Evolutionary conservation across 2,888 invertebrate species (phyloP), one percentile per base, ranked within the genome.

Genomic region (Periphyllus acericola): DNA sequence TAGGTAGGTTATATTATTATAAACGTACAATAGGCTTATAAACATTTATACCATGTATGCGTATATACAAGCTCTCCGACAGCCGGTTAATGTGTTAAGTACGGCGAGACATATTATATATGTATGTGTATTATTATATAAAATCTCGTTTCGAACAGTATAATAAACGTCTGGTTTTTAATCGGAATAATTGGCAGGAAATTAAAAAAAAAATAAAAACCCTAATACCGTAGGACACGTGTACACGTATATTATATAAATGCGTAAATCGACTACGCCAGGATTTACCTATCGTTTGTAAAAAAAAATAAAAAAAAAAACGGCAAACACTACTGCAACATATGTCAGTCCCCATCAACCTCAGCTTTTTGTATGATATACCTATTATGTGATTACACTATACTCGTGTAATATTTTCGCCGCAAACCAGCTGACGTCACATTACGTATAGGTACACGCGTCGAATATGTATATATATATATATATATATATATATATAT

Each of bases 121-220:
- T n/a, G n/a, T n/a, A n/a, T n/a, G 55, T 25, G 21, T n/a, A 36
- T 29, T 60, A 17, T 60, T 6, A 3, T 9, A 14, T n/a, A 80
- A 60, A 55, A 80, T 34, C 36, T 80, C 60, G 36, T 80, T 80
- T 60, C n/a, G 60, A 60, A 8, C n/a, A n/a, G n/a, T n/a, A n/a
- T 34, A 60, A 80, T 80, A 46, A 14, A 80, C 80, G 60, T 75
- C 25, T 75, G 75, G 14, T 52, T 52, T 75, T 36, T 25, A 14
- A 9, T 75, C 25, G 34, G 29, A 83, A 83, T 75, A 83, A 83
- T 75, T 75, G 83, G 60, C 83, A 75, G 83, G 83, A 75, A 83
- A 83, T 83, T 60, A 55, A 74, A 74, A 74, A 46, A 21, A 71
- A 52, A 82, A 52, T 74, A 19, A 72, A 68, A 81, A 36, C 71